A percentile compares a stretch with the other conserved stretches of the same genome.
These are phyloP conservation scores for Acronicta alni DNA, from an alignment of 2,888 invertebrate species.

Conservation along the genomic window DNA sequence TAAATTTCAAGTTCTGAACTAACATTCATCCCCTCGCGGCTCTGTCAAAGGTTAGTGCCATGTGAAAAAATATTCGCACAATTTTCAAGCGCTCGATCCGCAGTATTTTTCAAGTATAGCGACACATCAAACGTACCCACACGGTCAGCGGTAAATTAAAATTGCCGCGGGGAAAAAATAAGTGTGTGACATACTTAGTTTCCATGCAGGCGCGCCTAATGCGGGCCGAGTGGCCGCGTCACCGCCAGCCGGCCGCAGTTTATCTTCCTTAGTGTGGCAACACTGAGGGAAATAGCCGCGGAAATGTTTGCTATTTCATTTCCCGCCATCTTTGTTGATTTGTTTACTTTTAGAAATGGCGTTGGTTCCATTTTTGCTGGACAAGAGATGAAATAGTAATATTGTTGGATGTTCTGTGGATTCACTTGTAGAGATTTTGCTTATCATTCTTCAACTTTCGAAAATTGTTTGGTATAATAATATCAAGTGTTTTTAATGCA, in stretches of 20 bases:
- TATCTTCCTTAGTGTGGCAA: conserved; percentile 85
- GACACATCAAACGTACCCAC: conserved; percentile 80
- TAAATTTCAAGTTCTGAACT: conserved; percentile 10
- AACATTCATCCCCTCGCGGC: conserved; percentile 5
- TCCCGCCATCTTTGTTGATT: conserved; percentile 63
- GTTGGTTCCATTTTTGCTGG: conserved; percentile 45
- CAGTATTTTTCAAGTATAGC: conserved; percentile 73
- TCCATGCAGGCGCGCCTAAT: conserved; percentile 82
- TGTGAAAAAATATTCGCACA: conserved; percentile 42
- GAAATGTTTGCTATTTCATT: conserved; percentile 84
- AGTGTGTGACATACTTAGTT: conserved; percentile 86
- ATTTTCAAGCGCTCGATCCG: conserved; percentile 63
- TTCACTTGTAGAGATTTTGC: background rate
- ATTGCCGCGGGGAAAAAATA: conserved; percentile 85
- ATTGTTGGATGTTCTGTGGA: conserved; percentile 20
- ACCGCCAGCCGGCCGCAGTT: conserved; percentile 82
- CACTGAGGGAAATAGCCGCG: conserved; percentile 79
- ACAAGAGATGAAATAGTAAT: conserved; percentile 43
- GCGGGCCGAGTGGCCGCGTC: conserved; percentile 85
- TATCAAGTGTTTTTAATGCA: background rate
- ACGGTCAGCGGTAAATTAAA: conserved; percentile 87
- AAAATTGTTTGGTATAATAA: background rate
- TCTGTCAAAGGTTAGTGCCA: conserved; percentile 20
- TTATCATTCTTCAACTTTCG: background rate
- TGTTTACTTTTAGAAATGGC: conserved; percentile 59